Percentiles rank a stretch among this genome's conserved stretches.
Evolutionary conservation across 2,797 vertebrate species (phyloP).

Genomic region (Oophaga sylvatica): DNA sequence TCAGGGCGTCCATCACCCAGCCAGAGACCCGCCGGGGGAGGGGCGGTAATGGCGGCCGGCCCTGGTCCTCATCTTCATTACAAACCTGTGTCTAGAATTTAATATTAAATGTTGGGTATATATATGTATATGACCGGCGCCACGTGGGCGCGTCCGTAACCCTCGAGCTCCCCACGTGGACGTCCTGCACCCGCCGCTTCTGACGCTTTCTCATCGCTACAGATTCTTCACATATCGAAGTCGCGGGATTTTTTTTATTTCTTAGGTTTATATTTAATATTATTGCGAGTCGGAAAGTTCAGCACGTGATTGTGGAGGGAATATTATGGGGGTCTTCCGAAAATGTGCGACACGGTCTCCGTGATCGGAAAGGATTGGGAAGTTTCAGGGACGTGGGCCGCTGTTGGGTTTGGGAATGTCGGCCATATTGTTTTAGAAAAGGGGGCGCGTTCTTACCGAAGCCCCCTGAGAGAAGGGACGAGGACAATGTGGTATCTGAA

Average conservation of each 20-base stretch:
- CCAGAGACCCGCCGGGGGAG: no score
- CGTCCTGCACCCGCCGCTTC: constrained; percentile 55
- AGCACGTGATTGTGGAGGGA: constrained; percentile 63
- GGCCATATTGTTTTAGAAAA: neutral
- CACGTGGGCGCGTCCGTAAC: constrained; percentile 71
- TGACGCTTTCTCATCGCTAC: constrained; percentile 55
- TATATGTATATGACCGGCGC: constrained; percentile 57
- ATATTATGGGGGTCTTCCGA: neutral
- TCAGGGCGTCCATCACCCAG: no score
- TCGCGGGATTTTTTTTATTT: constrained; percentile 41
- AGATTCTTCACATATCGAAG: constrained; percentile 67
- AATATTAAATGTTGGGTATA: constrained; percentile 61
- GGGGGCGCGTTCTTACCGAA: no score
- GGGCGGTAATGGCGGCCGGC: constrained; percentile 18
- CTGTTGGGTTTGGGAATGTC: no score
- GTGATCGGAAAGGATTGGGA: neutral
- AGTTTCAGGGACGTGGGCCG: no score
- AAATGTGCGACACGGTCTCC: neutral
- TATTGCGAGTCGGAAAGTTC: constrained; percentile 65
- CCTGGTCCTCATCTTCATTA: constrained; percentile 46
- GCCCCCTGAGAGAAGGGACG: no score
- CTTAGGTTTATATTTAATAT: constrained; percentile 61
- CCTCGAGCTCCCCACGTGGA: constrained; percentile 75
- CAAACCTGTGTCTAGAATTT: constrained; percentile 61
- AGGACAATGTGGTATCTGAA: neutral